A percentile compares a stretch with the other conserved stretches of the same genome.
These are phyloP conservation scores for Leptopterna dolabrata DNA, from an alignment of 2,888 invertebrate species.

Conservation along the genomic window DNA sequence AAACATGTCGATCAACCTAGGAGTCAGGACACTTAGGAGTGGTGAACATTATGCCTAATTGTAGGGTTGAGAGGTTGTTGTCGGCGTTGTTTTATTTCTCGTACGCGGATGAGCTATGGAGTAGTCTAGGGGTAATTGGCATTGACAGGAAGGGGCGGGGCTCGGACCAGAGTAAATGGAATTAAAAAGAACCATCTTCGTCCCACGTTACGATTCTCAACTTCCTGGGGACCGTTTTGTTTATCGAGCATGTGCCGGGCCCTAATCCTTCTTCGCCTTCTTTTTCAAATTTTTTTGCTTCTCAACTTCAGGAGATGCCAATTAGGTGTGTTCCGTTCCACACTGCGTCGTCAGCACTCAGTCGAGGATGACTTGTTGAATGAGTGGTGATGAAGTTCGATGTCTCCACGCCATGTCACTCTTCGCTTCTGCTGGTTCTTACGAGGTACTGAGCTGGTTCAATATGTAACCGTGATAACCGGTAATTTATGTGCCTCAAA, in stretches of 20 bases:
- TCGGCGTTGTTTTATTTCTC: constrained; percentile 16
- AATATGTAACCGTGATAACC: too few species aligned
- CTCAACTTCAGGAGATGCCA: background rate
- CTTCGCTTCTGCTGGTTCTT: too few species aligned
- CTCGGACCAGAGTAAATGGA: constrained; percentile 20
- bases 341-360: background rate
- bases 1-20: constrained; percentile 31
- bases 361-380: background rate
- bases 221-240: constrained; percentile 26
- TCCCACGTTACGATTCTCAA: constrained; percentile 44
- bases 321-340: background rate
- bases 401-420: too few species aligned
- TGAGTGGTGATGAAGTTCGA: too few species aligned
- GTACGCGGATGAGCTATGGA: constrained; percentile 46
- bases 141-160: constrained; percentile 51
- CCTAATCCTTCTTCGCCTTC: background rate
- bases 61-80: constrained; percentile 22
- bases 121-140: constrained; percentile 42
- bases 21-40: constrained; percentile 38
- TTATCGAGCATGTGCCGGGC: background rate
- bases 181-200: constrained; percentile 39
- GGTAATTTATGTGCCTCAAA: too few species aligned
- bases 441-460: too few species aligned
- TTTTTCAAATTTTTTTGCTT: background rate
- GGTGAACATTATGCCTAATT: constrained; percentile 47